Base-by-base conservation (phyloP, 2,888 invertebrate genomes). In the Linnaemya tessellans region DNA sequence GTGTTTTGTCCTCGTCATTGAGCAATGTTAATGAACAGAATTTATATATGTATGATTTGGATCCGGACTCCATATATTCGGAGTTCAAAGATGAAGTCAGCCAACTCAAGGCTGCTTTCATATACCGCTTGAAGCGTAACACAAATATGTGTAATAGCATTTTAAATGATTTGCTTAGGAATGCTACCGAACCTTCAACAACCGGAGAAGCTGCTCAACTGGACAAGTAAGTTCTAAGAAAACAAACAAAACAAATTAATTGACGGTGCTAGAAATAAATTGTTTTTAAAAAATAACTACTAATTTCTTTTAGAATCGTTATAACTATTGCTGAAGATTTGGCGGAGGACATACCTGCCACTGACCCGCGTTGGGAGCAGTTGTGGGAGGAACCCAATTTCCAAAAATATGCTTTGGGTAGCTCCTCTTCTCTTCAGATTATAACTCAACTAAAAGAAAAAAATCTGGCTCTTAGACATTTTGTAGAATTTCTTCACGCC, bases 381-480 rank as follows among this genome's bases (percentile, higher is more conserved):
- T 88, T 89, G 0, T 89, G 90, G 35, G 88, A 90, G 49, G 84
- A 88, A 56, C 80, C 88, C 5, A 92, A 91, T 3, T 90, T 88
- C 8, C 89, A 91, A 3, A 92, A 92, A 87, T 89, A 92, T 89
- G 93, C 94, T 0, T 92, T 96, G 41, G 96, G 96, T 82, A 95
- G 96, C 90, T 96, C 96, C 0, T 94, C 95, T 20, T 97, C 98
- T 3, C 94, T 98, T 93, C 97, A 98, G 92, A 95, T 98, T 82
- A 93, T 95, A 1, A 96, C 96, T 86, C 98, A 98, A 91, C 93
- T 99, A 75, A 95, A 96, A 87, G 98, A 98, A 91, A 98, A 98
- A 93, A 96, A 96, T 90, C 95, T 95, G 89, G 97, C 97, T 0
- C 94, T 97, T 88, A 94, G 95, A 84, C 94, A 97, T 83, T 97